These are phyloP conservation scores for Equus quagga DNA, from an alignment of 2,113 vertebrate genomes.

Conservation along the genomic window DNA sequence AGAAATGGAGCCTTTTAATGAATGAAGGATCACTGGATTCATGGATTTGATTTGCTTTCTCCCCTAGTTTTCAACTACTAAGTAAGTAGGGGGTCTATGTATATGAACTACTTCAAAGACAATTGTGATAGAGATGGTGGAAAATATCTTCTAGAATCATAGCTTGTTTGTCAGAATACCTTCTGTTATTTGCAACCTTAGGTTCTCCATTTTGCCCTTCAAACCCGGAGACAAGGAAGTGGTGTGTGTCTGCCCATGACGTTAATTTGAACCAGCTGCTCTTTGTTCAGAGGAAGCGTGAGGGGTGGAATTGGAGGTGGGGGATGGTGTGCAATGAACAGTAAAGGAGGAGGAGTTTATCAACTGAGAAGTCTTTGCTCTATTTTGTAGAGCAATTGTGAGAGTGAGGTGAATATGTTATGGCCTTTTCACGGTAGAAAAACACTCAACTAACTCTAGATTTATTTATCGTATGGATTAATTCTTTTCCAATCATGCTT, in stretches of 20 bases:
- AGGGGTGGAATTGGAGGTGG: background rate
- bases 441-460: constrained; percentile 12
- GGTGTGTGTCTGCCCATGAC: background rate
- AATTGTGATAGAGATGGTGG: constrained; percentile 63
- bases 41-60: background rate
- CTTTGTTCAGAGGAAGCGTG: constrained; percentile 10
- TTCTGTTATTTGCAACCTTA: constrained; percentile 50
- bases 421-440: constrained; percentile 1
- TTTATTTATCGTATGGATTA: constrained; percentile 61
- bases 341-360: background rate
- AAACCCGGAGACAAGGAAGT: background rate
- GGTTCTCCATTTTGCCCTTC: constrained; percentile 65
- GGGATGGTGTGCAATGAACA: background rate
- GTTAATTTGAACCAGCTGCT: constrained; percentile 53
- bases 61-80: background rate
- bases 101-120: constrained; percentile 59
- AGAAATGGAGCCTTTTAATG: constrained; percentile 18
- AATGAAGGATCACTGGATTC: background rate
- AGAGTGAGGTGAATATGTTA: constrained; percentile 25
- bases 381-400: constrained; percentile 36
- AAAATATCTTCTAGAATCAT: constrained; percentile 64
- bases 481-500: constrained; percentile 70
- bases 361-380: background rate
- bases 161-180: constrained; percentile 66
- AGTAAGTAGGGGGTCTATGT: background rate